These are phyloP conservation scores for Dorcus hopei DNA, from an alignment of 2,888 invertebrate species.

Conservation along the genomic window DNA sequence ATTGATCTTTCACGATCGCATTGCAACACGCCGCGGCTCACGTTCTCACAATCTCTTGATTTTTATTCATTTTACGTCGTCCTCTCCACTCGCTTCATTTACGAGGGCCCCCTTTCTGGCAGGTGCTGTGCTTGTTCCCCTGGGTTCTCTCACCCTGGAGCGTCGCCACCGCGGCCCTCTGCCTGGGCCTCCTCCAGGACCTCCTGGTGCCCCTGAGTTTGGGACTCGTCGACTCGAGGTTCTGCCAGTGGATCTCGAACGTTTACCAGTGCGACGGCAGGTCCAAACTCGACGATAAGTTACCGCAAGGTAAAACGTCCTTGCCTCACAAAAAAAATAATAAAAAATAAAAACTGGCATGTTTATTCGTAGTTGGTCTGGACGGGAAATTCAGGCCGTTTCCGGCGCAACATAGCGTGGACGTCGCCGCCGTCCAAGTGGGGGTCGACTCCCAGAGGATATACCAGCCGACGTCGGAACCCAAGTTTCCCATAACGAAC, in stretches of 20 bases:
- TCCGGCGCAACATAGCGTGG: slow-evolving; percentile 37
- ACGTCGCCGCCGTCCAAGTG: slow-evolving; percentile 37
- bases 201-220: slow-evolving; percentile 56
- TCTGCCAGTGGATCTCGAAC: slow-evolving; percentile 55
- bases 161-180: slow-evolving; percentile 55
- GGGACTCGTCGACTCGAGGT: slow-evolving; percentile 57
- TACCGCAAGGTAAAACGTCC: slow-evolving; percentile 44
- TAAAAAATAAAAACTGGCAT: not conserved
- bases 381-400: slow-evolving; percentile 61
- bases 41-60: not conserved
- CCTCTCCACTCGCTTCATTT: too few species aligned
- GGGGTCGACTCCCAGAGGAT: slow-evolving; percentile 42
- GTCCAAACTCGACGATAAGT: slow-evolving; percentile 42
- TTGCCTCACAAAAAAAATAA: not conserved
- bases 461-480: slow-evolving; percentile 46
- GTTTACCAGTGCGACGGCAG: slow-evolving; percentile 49
- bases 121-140: slow-evolving; percentile 55
- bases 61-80: slow-evolving; percentile 18
- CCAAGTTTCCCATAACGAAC: slow-evolving; percentile 59
- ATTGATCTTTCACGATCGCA: not conserved
- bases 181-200: slow-evolving; percentile 58
- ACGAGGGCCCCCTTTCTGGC: slow-evolving; percentile 6
- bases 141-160: slow-evolving; percentile 52
- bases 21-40: not conserved
- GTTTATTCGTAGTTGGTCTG: slow-evolving; percentile 46